Evolutionary conservation across 2,113 vertebrate species (phyloP).

Genomic region (Echinops telfairi): DNA sequence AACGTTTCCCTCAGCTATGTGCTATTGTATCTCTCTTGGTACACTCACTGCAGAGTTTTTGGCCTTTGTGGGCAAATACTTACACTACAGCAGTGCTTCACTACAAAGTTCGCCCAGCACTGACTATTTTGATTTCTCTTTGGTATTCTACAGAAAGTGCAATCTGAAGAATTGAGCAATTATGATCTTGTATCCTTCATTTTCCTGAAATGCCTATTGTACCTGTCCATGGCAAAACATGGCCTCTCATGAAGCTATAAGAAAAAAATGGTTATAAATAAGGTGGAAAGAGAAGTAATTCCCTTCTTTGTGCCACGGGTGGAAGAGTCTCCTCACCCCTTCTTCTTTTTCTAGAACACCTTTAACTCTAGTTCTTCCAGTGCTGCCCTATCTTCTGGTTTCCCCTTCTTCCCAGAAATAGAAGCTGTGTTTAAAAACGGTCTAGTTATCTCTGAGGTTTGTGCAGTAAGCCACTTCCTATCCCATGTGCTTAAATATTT

Average conservation of each 20-base stretch:
- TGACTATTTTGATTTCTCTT: background rate
- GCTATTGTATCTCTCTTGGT: background rate
- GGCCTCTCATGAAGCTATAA: background rate
- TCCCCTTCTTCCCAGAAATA: background rate
- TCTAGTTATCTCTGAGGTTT: background rate
- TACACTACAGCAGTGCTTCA: background rate
- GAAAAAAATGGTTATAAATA: conserved; percentile 5
- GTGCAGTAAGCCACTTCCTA: background rate
- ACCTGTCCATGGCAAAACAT: background rate
- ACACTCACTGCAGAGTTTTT: background rate
- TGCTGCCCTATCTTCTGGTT: background rate
- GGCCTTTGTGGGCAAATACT: background rate
- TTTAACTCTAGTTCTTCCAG: background rate
- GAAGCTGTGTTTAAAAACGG: background rate
- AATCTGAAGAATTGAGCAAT: background rate
- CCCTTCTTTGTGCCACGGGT: background rate
- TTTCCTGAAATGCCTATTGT: background rate
- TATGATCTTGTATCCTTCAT: background rate
- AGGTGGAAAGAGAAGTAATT: background rate
- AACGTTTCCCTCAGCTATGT: background rate
- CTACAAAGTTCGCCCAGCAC: background rate
- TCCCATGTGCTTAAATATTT: background rate
- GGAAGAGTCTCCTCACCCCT: background rate
- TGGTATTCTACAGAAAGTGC: background rate
- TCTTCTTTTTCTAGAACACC: background rate